Evolutionary conservation across 1,140 invertebrate species (phyloP).

Genomic region (Nasonia longicornis): DNA sequence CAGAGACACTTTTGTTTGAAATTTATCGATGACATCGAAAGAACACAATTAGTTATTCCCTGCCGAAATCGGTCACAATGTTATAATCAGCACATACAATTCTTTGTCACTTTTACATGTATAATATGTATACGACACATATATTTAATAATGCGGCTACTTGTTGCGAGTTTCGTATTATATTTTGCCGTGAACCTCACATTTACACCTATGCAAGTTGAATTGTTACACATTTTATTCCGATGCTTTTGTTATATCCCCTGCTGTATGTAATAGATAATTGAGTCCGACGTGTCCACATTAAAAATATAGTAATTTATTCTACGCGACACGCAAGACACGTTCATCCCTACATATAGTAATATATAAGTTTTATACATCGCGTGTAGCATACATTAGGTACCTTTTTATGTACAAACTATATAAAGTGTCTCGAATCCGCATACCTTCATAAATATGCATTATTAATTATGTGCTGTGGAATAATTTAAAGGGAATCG

Average conservation of each 20-base stretch:
- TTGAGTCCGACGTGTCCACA: not conserved
- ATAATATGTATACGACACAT: not conserved
- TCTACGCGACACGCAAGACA: conserved; percentile 7
- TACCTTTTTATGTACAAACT: conserved; percentile 19
- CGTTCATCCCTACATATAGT: not conserved
- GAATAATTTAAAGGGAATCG: not conserved
- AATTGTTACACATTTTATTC: conserved; percentile 10
- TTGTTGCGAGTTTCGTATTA: not conserved
- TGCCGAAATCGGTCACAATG: conserved; percentile 10
- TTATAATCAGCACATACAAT: conserved; percentile 19
- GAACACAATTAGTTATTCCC: conserved; percentile 23
- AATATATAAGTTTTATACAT: conserved; percentile 13
- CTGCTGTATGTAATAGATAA: not conserved
- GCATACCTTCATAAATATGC: not conserved
- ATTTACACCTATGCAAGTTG: not conserved
- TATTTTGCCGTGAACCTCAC: not conserved
- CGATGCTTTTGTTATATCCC: not conserved
- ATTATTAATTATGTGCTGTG: not conserved
- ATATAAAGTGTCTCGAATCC: not conserved
- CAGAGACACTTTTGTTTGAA: not conserved
- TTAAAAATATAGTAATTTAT: conserved; percentile 28
- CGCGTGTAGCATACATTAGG: not conserved
- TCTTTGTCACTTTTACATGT: conserved; percentile 7
- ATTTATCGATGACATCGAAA: conserved; percentile 7
- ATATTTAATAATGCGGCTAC: not conserved